Evolutionary conservation across 2,888 invertebrate genomes (phyloP), one percentile per base, ranked within the genome.

Genomic region (Pteria penguin): DNA sequence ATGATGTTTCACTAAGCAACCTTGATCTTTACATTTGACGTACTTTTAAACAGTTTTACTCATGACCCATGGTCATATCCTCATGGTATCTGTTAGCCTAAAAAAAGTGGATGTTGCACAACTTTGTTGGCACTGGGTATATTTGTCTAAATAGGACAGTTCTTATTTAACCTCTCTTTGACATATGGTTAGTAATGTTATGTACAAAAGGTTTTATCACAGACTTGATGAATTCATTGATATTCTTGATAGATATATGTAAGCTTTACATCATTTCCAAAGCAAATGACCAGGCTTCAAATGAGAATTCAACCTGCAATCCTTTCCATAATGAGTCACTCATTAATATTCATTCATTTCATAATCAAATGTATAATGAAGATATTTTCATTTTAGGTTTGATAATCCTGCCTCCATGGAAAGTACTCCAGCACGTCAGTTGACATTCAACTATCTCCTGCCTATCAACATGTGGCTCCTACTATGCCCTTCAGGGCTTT

Each of bases 321-420:
- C 0, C 8, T 24, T 22, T 60, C 22, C 60, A 60, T 22, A 27
- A 18, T 14, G n/a, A 26, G 4, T 29, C n/a, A 5, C 18, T 32
- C n/a, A 29, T 66, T 11, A 24, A 66, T 66, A 2, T 36, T 22
- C 18, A 27, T 66, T 2, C n/a, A 11, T 66, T 66, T 24, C 5
- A 22, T 31, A 18, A 1, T 32, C 1, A 0, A 29, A 33, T 27
- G 36, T 29, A 4, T 29, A 22, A 14, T 4, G 29, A 5, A 24
- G n/a, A 36, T 11, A 36, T 66, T 62, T 55, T 32, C 78, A 58
- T 91, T 91, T 31, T 87, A 96, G 96, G 92, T 98, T 98, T 92
- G 98, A 98, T 94, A 98, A 98, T 94, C 98, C 98, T 18, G 98
- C 98, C 36, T 97, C 98, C 8, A 97, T 96, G 32, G 95, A 97